Base-by-base conservation (phyloP, 2,797 vertebrate species). In the Cyclopterus lumpus region DNA sequence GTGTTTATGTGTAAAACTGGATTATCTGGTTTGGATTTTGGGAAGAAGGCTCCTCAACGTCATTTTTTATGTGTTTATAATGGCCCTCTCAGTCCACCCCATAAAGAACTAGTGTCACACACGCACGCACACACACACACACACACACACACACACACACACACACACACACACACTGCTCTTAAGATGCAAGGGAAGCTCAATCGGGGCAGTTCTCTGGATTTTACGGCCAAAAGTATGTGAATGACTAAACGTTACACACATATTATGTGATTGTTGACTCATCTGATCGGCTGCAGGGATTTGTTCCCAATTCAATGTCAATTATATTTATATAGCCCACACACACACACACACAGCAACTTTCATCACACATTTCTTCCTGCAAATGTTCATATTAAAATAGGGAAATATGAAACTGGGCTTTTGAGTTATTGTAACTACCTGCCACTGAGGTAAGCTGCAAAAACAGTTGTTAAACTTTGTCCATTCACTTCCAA, bases 21-120 rank as follows among this genome's bases (percentile, higher is more conserved):
- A 89, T 86, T 77, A 88, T 90, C 87, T 86, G 81, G 84, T 81
- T n/a, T 89, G 86, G 83, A 83, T 91, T 93, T 92, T 88, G 91
- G 92, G 93, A 93, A 91, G 88, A 92, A 80, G 83, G 81, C 80
- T 82, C 91, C 54, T 90, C 88, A 81, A 80, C 78, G 73, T 90
- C 82, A 88, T 71, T 82, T 80, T 77, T 14, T 28, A 8, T 22
- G 3, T 79, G 59, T 85, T 71, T 67, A 26, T 71, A 80, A 86
- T 71, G 75, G 66, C 80, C 57, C 61, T 24, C 71, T 83, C 60
- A 54, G 32, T 82, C 86, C 83, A 79, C 77, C 79, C 67, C 69
- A 86, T 74, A 83, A 83, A 89, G 81, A 89, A 79, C 81, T 24
- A 67, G 48, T 61, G 59, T 72, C 79, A 70, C 61, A 40, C 49